Base-by-base conservation (phyloP, 2,888 invertebrate species). In the Sicus ferrugineus region DNA sequence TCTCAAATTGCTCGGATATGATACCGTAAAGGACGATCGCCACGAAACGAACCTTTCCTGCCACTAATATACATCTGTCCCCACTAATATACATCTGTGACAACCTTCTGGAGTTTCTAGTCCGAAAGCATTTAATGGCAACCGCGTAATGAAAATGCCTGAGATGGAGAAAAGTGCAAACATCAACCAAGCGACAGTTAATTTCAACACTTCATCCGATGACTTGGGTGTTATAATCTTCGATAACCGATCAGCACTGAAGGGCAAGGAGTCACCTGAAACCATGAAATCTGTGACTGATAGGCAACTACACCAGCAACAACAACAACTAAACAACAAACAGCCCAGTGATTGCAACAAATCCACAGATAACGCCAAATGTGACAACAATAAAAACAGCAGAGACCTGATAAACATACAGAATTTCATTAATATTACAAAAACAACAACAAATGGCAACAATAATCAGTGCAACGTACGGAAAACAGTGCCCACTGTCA, bases 191-290 rank as follows among this genome's bases (percentile, higher is more conserved):
- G 54, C 63, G 31, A 62, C 72, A 52, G 42, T 71, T 30, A 68
- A 74, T 16, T 76, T 79, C 74, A 81, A 82, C 72, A 78, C 82
- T 71, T 80, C 80, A 31, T 82, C 83, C 59, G 79, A 81, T 68
- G 84, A 84, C 75, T 84, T 83, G 19, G 84, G 83, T 42, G 81
- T 84, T 42, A 77, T 80, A 69, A 74, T 80, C 38, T 78, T 78
- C 70, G 83, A 84, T 63, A 81, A 77, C 69, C 74, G 73, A 26
- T 76, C 79, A 14, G 68, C 72, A 42, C 75, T 71, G 23, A 73
- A 74, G 61, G 42, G 63, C 7, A 54, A 59, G 62, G 63, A 58
- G 61, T 56, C 61, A 31, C 69, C 34, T 11, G 38, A 58, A 31
- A 54, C 66, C 5, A 70, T 14, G 46, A 19, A 28, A 14, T 2